A percentile compares a stretch with the other conserved stretches of the same genome.
phyloP scores from a whole-genome alignment of 2,888 invertebrate genomes.

The Imbricaverruca yamaguchii region DNA sequence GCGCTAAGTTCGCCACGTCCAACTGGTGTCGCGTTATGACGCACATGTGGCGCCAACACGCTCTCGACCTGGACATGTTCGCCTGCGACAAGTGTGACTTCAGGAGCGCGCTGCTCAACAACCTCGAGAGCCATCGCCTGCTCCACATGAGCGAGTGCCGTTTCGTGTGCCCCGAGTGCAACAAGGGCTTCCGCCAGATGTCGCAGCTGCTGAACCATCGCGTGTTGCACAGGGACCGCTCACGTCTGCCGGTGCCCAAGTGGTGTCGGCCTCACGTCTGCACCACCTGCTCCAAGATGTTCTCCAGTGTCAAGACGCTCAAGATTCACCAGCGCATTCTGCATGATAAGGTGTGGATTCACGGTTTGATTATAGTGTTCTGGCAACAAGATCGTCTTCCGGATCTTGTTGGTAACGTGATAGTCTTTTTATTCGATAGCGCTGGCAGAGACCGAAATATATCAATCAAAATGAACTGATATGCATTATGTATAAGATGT shows the following conservation, averaged over 20 bases:
- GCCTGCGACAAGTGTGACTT: conserved; percentile 9
- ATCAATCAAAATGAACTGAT: too few species aligned
- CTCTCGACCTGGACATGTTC: neutral
- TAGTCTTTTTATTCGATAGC: too few species aligned
- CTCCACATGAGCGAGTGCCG: neutral
- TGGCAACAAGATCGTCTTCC: too few species aligned
- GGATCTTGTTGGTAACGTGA: too few species aligned
- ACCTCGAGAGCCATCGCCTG: neutral
- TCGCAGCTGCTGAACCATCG: conserved; percentile 13
- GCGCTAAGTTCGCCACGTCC: neutral
- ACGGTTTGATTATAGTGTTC: too few species aligned
- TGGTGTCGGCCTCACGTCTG: conserved; percentile 9
- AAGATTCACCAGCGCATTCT: neutral
- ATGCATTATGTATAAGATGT: too few species aligned
- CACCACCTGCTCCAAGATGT: neutral
- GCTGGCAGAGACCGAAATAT: too few species aligned
- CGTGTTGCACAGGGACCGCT: neutral
- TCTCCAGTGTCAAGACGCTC: neutral
- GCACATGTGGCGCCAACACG: conserved; percentile 17
- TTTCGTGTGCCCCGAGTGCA: neutral
- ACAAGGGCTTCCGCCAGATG: conserved; percentile 3
- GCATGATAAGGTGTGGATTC: neutral
- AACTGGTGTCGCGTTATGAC: conserved; percentile 7
- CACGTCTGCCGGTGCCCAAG: neutral
- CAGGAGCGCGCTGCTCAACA: neutral